These are phyloP conservation scores for Bicyclus anynana DNA, from an alignment of 1,140 invertebrate species.

Conservation along the genomic window DNA sequence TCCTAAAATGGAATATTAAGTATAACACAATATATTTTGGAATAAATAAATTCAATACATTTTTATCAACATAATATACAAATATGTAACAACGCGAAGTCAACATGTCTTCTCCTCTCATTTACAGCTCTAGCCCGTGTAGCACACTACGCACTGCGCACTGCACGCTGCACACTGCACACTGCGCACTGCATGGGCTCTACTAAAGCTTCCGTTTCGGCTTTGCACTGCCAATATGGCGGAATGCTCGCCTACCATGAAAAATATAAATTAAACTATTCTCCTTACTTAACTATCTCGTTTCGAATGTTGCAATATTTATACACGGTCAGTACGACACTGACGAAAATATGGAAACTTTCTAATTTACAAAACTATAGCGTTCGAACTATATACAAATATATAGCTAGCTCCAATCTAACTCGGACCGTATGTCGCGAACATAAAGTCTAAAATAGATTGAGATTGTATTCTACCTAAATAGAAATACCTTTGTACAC, in stretches of 20 bases:
- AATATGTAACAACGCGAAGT: conserved; percentile 34
- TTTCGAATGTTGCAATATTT: not conserved
- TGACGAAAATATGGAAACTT: conserved; percentile 1
- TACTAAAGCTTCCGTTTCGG: not conserved
- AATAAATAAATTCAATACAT: conserved; percentile 42
- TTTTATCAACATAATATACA: conserved; percentile 43
- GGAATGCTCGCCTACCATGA: not conserved
- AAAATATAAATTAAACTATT: not conserved
- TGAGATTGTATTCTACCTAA: not conserved
- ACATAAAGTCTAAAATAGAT: not conserved
- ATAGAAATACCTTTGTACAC: not conserved
- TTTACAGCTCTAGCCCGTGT: not conserved
- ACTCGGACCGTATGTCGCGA: not conserved
- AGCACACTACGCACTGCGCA: too few relatives aligned
- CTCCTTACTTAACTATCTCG: not conserved
- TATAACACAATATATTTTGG: conserved; percentile 33
- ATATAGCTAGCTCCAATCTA: not conserved
- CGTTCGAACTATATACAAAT: not conserved
- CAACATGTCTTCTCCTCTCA: conserved; percentile 4
- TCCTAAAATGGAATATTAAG: conserved; percentile 35
- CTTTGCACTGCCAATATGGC: not conserved
- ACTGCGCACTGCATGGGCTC: too few relatives aligned
- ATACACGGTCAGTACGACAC: not conserved
- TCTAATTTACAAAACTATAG: not conserved
- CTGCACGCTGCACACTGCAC: too few relatives aligned